Evolutionary conservation across 2,888 invertebrate species (phyloP).

Genomic region (Eumacrocentrus americanus): DNA sequence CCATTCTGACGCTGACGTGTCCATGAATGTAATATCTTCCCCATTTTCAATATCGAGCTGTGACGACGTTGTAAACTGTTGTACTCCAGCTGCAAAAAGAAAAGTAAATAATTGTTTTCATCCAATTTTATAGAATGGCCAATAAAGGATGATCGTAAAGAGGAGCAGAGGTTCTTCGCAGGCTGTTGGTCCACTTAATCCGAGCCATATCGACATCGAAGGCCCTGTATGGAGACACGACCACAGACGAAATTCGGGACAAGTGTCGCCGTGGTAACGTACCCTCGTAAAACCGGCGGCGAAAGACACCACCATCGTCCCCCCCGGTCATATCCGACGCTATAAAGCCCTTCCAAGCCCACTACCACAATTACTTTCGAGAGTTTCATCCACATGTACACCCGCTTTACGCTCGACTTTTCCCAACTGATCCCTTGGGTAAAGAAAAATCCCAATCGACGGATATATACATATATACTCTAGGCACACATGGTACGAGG

Average conservation of each 20-base stretch:
- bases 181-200: constrained; percentile 26
- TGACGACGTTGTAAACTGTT: not conserved
- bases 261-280: constrained; percentile 47
- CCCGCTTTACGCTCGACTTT: constrained; percentile 29
- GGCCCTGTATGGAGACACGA: not conserved
- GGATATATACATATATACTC: constrained; percentile 11
- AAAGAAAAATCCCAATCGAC: constrained; percentile 28
- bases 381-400: constrained; percentile 14
- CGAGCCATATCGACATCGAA: constrained; percentile 19
- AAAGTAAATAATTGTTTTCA: not conserved
- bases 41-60: not conserved
- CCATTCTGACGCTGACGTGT: not conserved
- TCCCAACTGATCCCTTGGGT: constrained; percentile 23
- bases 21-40: not conserved
- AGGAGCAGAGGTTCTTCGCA: constrained; percentile 15
- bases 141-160: constrained; percentile 8
- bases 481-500: not conserved
- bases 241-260: constrained; percentile 35
- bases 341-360: constrained; percentile 23
- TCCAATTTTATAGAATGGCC: constrained; percentile 11
- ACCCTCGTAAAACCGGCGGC: constrained; percentile 40
- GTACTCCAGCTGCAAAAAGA: not conserved
- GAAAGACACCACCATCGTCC: constrained; percentile 28
- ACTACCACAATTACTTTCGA: constrained; percentile 20
- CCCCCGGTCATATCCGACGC: too few species aligned